Evolutionary conservation across 2,797 vertebrate species (phyloP).

Genomic region (Chromis chromis): DNA sequence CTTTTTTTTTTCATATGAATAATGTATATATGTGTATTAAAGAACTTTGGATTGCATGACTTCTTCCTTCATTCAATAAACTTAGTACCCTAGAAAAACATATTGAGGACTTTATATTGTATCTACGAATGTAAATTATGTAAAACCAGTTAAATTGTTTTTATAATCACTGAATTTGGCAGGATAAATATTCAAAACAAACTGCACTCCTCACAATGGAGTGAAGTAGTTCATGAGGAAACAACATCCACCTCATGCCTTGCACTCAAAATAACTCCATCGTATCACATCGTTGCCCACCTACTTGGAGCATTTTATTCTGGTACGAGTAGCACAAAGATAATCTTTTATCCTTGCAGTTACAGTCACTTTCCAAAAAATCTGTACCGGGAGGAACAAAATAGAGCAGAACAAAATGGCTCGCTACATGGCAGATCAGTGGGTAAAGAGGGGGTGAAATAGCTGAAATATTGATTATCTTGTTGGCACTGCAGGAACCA

Average conservation of each 20-base stretch:
- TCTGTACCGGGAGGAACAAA: slow-evolving; percentile 27
- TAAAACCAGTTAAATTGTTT: background rate
- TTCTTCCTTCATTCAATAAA: no score
- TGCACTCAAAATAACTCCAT: slow-evolving; percentile 31
- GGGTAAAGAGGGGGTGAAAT: slow-evolving; percentile 61
- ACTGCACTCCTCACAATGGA: background rate
- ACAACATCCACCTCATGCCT: slow-evolving; percentile 7
- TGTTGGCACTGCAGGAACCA: slow-evolving; percentile 70
- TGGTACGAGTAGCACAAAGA: slow-evolving; percentile 24
- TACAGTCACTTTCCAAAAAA: slow-evolving; percentile 22
- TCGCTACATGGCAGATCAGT: slow-evolving; percentile 52
- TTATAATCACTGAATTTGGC: background rate
- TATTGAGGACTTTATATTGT: no score
- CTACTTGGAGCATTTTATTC: slow-evolving; percentile 47
- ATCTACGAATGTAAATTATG: background rate
- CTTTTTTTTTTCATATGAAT: background rate
- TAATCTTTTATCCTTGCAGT: slow-evolving; percentile 14
- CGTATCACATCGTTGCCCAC: slow-evolving; percentile 38
- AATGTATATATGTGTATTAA: no score
- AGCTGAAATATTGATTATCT: slow-evolving; percentile 74
- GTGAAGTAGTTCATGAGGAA: slow-evolving; percentile 24
- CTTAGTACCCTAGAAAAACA: no score
- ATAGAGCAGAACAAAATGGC: slow-evolving; percentile 42
- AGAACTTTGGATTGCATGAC: no score
- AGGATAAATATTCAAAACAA: slow-evolving; percentile 5